Evolutionary conservation across 1,140 invertebrate species (phyloP).

Genomic region (Tenebrio molitor): DNA sequence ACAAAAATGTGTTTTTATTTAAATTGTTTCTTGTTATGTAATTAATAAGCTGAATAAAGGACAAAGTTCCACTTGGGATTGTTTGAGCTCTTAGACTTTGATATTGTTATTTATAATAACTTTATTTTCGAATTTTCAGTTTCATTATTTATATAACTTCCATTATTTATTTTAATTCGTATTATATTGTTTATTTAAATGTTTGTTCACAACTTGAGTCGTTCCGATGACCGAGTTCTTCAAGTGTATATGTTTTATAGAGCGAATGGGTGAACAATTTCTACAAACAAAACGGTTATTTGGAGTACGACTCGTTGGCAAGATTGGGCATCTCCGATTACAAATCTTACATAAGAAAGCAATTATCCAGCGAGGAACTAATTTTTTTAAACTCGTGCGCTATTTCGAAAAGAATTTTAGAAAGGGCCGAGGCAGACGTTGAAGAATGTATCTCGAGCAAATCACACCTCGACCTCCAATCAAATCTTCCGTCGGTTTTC

Average conservation of each 20-base stretch:
- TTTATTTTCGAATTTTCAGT: too few species aligned
- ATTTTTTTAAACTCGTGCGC: conserved; percentile 83
- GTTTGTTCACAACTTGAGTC: too few species aligned
- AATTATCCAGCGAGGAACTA: conserved; percentile 80
- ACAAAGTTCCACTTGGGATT: too few species aligned
- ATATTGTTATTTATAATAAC: too few species aligned
- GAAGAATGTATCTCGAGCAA: conserved; percentile 85
- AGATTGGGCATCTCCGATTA: conserved; percentile 91
- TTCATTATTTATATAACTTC: too few species aligned
- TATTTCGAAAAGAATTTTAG: conserved; percentile 79
- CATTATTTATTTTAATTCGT: too few species aligned
- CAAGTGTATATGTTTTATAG: conserved; percentile 75
- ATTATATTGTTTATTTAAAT: too few species aligned
- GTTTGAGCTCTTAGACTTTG: too few species aligned
- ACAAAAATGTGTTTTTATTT: too few species aligned
- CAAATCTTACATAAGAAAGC: conserved; percentile 84
- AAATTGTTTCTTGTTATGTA: too few species aligned
- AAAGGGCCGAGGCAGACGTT: conserved; percentile 85
- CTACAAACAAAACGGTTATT: conserved; percentile 94
- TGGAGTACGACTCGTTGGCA: conserved; percentile 93
- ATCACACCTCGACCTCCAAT: conserved; percentile 85
- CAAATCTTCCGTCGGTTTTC: conserved; percentile 85
- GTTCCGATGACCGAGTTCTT: too few species aligned
- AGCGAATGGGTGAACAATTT: conserved; percentile 93
- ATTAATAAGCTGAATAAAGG: too few species aligned